phyloP scores from a whole-genome alignment of 2,797 vertebrate genomes.

The Mus caroli region DNA sequence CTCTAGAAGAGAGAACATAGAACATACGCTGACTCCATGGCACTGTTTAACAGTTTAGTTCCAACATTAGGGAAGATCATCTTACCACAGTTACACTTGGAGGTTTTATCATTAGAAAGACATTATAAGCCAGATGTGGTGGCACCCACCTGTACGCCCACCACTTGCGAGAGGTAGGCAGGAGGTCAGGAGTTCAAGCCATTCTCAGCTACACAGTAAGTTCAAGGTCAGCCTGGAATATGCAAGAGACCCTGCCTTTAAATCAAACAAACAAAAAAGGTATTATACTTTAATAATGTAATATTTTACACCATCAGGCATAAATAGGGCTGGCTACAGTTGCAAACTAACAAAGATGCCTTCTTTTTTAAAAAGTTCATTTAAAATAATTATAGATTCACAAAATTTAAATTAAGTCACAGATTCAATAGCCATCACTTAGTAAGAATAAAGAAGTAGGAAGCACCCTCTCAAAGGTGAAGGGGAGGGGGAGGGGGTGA shows the following conservation, averaged over 20 bases:
- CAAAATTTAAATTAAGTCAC: conserved; percentile 53
- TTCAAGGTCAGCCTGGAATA: background rate
- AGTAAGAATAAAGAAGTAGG: background rate
- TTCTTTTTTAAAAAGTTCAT: background rate
- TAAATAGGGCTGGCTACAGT: conserved; percentile 14
- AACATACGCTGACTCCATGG: background rate
- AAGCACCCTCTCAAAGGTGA: background rate
- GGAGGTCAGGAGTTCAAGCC: conserved; percentile 12
- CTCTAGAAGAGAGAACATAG: conserved; percentile 85
- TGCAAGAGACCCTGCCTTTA: background rate
- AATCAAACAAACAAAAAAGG: background rate
- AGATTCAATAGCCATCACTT: conserved; percentile 29
- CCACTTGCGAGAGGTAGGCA: background rate
- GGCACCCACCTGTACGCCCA: background rate
- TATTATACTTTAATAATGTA: background rate
- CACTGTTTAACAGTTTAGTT: conserved; percentile 30
- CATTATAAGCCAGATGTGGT: background rate
- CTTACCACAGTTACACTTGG: background rate
- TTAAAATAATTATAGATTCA: conserved; percentile 26
- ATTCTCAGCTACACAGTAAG: background rate
- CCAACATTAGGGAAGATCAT: background rate
- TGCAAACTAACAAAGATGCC: conserved; percentile 55
- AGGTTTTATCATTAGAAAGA: conserved; percentile 35
- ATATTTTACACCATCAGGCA: conserved; percentile 35
- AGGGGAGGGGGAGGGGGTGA: background rate